phyloP scores from a whole-genome alignment of 2,888 invertebrate species.

The Lissocephala sabroskyi region DNA sequence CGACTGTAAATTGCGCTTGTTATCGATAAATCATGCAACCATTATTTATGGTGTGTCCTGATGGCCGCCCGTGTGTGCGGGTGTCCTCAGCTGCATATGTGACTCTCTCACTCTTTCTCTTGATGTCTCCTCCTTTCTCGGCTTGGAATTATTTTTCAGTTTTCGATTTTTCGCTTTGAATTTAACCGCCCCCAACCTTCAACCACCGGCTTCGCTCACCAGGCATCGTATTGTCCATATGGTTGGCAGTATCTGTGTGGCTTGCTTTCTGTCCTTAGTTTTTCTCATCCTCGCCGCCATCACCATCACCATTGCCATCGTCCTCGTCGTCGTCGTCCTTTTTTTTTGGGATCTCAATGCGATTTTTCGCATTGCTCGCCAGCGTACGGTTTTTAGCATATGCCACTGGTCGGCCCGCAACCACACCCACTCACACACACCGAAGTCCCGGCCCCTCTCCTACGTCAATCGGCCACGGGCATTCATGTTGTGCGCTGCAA shows the following conservation, averaged over 20 bases:
- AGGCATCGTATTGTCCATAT: constrained; percentile 4
- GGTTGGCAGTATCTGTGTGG: not conserved
- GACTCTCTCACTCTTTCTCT: constrained; percentile 19
- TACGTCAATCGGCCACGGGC: constrained; percentile 1
- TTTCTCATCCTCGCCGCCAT: constrained; percentile 1
- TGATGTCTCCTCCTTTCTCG: constrained; percentile 15
- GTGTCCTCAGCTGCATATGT: constrained; percentile 52
- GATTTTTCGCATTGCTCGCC: constrained; percentile 52
- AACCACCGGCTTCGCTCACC: constrained; percentile 58
- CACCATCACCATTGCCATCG: too few species aligned
- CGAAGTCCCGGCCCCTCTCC: not conserved
- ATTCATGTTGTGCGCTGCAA: constrained; percentile 11
- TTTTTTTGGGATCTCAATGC: constrained; percentile 38
- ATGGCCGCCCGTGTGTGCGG: constrained; percentile 20
- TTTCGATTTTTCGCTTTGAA: constrained; percentile 67
- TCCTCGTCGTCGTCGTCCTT: constrained; percentile 22
- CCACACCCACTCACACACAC: too few species aligned
- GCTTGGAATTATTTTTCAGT: constrained; percentile 61
- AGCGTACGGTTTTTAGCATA: constrained; percentile 58
- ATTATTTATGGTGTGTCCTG: constrained; percentile 67
- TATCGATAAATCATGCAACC: constrained; percentile 71
- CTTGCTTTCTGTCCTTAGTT: constrained; percentile 31
- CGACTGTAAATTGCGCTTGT: constrained; percentile 70
- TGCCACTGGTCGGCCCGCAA: constrained; percentile 56
- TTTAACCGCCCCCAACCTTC: too few species aligned